Evolutionary conservation across 2,888 invertebrate species (phyloP), one percentile per base, ranked within the genome.

Genomic region (Scaptomyza tumidula): DNA sequence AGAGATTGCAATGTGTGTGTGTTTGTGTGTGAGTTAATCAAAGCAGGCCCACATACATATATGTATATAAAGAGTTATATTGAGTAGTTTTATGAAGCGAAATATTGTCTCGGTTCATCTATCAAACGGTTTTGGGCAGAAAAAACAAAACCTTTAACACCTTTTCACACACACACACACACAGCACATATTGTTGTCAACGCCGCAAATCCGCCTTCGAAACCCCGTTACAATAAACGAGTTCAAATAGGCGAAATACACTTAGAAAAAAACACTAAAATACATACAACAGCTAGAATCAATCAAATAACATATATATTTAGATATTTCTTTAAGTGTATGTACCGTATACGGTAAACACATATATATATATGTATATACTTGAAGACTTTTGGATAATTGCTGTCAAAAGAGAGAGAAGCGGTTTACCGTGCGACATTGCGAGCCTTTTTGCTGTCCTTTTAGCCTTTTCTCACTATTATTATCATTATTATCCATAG

Each of bases 401-500:
- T 59, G 84, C 61, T 84, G 86, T 86, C 80, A 83, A 72, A 77
- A 57, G n/a, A n/a, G n/a, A 69, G 77, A 53, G 11, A 62, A 61
- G 62, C 50, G 75, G 63, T 60, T 75, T 60, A 52, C 44, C 53
- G 63, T 58, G 63, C 24, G 41, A 56, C 53, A 16, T 59, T 79
- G 49, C 68, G 43, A 53, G 56, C 37, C 37, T 9, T 6, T 6
- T 52, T 52, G 35, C 37, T 14, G 14, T 50, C 50, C 50, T 35
- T 19, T 50, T 33, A n/a, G 49, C n/a, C 27, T 24, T 56, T 41
- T 31, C 37, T 37, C n/a, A 31, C 19, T 33, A 29, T 33, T 33
- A 29, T 33, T 33, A 33, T 33, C 0, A 9, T 62, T n/a, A n/a
- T n/a, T n/a, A n/a, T n/a, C n/a, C 43, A 24, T 49, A 10, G 24